phyloP scores from a whole-genome alignment of 2,888 invertebrate species.

The Proisotoma minuta region DNA sequence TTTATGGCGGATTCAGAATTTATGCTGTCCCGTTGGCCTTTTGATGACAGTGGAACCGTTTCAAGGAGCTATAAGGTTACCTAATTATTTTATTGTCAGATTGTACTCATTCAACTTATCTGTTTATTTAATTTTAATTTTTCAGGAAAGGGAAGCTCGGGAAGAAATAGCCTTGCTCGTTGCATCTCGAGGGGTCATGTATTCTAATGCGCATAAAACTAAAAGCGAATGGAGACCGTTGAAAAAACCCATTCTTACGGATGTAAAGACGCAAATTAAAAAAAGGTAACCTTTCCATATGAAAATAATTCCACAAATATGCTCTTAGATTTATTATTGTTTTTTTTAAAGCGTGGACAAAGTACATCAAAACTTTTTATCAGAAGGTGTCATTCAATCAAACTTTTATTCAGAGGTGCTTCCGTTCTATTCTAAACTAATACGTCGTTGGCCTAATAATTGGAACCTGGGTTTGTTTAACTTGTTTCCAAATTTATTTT shows the following conservation, averaged over 20 bases:
- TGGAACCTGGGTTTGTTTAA: background rate
- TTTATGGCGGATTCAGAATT: constrained; percentile 67
- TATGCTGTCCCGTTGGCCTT: constrained; percentile 50
- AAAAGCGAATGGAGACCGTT: constrained; percentile 30
- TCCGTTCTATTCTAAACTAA: background rate
- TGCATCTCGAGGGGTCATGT: constrained; percentile 39
- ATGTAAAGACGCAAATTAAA: constrained; percentile 19
- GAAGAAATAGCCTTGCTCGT: constrained; percentile 36
- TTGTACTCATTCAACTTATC: background rate
- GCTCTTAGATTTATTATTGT: too few species aligned
- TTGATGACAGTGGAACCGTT: constrained; percentile 29
- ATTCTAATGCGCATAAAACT: constrained; percentile 26
- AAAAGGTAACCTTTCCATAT: constrained; percentile 33
- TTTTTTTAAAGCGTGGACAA: too few species aligned
- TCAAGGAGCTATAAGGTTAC: constrained; percentile 17
- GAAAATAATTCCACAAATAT: too few species aligned
- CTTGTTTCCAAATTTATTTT: too few species aligned
- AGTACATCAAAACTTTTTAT: background rate
- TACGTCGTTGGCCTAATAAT: background rate
- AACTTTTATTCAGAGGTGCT: background rate
- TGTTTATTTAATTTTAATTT: background rate
- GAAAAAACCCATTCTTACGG: constrained; percentile 33
- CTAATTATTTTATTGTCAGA: background rate
- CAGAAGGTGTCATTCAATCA: background rate
- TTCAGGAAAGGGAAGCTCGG: constrained; percentile 30